A percentile compares a stretch with the other conserved stretches of the same genome.
These are phyloP conservation scores for Passer montanus DNA, from an alignment of 2,113 vertebrate species.

Conservation along the genomic window DNA sequence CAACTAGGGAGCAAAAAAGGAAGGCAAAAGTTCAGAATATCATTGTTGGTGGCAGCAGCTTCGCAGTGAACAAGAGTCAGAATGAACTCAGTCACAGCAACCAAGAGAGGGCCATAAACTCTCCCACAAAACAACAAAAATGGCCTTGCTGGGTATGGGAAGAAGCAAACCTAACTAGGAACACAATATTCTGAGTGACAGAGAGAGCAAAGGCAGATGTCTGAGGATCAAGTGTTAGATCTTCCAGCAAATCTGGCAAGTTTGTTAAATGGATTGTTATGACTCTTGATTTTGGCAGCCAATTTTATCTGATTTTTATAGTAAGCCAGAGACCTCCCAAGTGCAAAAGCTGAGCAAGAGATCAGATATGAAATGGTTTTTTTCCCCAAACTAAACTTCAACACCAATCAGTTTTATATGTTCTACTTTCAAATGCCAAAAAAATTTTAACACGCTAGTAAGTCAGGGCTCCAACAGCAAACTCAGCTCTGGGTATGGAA, in stretches of 20 bases:
- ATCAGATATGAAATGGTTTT: background rate
- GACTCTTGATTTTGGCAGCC: conserved; percentile 44
- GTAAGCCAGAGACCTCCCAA: conserved; percentile 52
- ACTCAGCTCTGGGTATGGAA: background rate
- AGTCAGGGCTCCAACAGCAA: background rate
- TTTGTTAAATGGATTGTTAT: background rate
- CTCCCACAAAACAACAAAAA: background rate
- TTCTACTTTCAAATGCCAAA: background rate
- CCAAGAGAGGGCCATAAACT: background rate
- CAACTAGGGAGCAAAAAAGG: background rate
- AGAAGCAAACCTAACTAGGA: background rate
- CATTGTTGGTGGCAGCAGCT: background rate
- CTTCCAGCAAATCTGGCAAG: conserved; percentile 7
- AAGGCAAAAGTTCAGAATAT: background rate
- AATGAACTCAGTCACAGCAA: background rate
- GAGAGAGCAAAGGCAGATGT: background rate
- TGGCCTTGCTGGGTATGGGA: too few species aligned
- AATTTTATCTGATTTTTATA: conserved; percentile 36
- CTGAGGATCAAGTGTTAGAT: background rate
- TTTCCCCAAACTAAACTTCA: background rate
- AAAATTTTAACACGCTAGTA: background rate
- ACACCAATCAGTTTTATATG: conserved; percentile 22
- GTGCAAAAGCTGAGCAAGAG: conserved; percentile 22
- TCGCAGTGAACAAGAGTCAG: background rate
- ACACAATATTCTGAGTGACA: background rate